A percentile compares a stretch with the other conserved stretches of the same genome.
phyloP scores from a whole-genome alignment of 2,797 vertebrate genomes.

The Pyrocephalus nanus region DNA sequence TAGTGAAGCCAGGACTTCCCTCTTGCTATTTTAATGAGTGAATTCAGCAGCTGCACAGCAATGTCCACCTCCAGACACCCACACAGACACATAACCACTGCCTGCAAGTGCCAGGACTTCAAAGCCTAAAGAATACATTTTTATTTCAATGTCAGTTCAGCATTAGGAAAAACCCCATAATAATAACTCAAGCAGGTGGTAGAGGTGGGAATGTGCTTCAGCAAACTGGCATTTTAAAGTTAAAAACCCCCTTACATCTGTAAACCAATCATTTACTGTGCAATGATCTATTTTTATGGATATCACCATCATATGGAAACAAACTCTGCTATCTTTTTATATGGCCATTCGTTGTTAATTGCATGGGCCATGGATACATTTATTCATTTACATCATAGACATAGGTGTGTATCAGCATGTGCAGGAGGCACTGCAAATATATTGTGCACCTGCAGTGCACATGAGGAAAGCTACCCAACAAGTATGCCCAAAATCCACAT shows the following conservation, averaged over 20 bases:
- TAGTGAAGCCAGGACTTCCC: not conserved
- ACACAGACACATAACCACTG: not conserved
- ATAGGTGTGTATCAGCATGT: not conserved
- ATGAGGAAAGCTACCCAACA: not conserved
- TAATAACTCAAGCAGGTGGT: slow-evolving; percentile 1
- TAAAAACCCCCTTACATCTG: not conserved
- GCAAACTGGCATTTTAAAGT: not conserved
- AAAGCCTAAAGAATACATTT: not conserved
- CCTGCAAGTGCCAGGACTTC: not conserved
- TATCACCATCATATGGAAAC: not conserved
- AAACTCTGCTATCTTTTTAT: not conserved
- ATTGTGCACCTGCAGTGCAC: slow-evolving; percentile 7
- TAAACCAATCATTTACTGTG: slow-evolving; percentile 5
- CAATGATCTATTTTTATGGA: slow-evolving; percentile 20
- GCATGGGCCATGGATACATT: slow-evolving; percentile 24
- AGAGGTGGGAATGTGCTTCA: not conserved
- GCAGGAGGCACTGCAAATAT: slow-evolving; percentile 18
- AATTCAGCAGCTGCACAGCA: slow-evolving; percentile 19
- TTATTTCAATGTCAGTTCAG: not conserved
- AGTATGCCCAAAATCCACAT: not conserved
- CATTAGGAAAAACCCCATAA: not conserved
- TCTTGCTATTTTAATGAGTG: not conserved
- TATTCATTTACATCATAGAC: not conserved
- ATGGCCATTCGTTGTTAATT: slow-evolving; percentile 66
- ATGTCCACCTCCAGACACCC: slow-evolving; percentile 17